Evolutionary conservation across 2,888 invertebrate species (phyloP), one percentile per base, ranked within the genome.

Genomic region (Eilema sororculum): DNA sequence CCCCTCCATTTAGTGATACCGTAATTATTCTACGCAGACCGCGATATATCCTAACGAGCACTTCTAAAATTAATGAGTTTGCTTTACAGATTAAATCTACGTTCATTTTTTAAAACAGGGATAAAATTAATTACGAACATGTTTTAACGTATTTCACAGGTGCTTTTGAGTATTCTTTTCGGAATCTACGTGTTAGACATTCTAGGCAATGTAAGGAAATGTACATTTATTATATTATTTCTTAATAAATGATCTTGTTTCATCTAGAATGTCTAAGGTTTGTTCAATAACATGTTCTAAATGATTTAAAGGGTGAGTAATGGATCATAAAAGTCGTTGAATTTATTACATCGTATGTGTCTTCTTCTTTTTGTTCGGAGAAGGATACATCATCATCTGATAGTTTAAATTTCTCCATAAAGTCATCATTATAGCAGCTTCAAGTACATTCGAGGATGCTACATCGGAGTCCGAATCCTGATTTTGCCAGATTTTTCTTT

Each of bases 11-110:
- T 71, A 71, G 63, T 65, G 68, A 46, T 61, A 64, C 67, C 67
- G 37, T 79, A 79, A 79, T 79, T 79, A 79, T 78, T 76, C 80
- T 67, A 76, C 63, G 69, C 71, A 73, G 78, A 72, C 74, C 72
- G 52, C 69, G 56, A 75, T 75, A 69, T 73, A 78, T 72, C 72
- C 70, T 78, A 74, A 78, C 71, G 78, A 79, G 71, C 76, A 71
- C 76, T 79, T 76, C 46, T 74, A 61, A 79, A 79, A 79, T 79
- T 76, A 79, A 79, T 79, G 79, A 79, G 78, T 79, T 79, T 79
- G 80, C 71, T 70, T 73, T 68, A 62, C 68, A 60, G 65, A 61
- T 61, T 72, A 52, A 41, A 74, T 72, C 13, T 12, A 58, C n/a
- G 58, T 73, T 72, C 63, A 72, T 77, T 62, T 66, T 68, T 58